phyloP scores from a whole-genome alignment of 1,140 invertebrate species.

The Homarus americanus region DNA sequence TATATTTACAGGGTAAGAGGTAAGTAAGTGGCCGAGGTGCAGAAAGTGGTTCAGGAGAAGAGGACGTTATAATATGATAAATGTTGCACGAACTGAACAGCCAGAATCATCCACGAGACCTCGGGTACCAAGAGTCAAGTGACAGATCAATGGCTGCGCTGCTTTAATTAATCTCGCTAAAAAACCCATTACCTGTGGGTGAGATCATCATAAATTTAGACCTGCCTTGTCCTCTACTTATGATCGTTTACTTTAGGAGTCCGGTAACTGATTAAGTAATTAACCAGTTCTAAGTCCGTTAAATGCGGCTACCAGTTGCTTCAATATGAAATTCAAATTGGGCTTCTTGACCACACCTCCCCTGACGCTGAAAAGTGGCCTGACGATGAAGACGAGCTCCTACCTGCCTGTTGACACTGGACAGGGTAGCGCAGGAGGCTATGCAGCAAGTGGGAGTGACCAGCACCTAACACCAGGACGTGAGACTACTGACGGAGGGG shows the following conservation, averaged over 20 bases:
- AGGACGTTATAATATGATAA: neutral
- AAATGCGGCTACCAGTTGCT: neutral
- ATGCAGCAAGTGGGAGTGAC: neutral
- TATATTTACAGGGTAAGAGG: too few relatives aligned
- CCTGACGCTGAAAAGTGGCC: neutral
- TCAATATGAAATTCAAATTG: conserved; percentile 11
- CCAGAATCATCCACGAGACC: neutral
- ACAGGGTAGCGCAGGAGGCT: neutral
- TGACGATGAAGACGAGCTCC: neutral
- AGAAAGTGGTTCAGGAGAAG: neutral
- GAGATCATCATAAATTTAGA: too few relatives aligned
- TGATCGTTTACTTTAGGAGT: too few relatives aligned
- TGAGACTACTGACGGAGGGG: neutral
- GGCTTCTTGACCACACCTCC: neutral
- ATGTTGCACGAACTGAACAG: neutral
- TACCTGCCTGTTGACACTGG: neutral
- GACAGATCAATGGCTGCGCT: neutral
- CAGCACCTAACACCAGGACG: neutral
- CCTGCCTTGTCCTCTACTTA: too few relatives aligned
- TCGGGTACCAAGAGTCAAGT: neutral
- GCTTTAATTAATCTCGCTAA: too few relatives aligned
- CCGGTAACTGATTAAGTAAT: neutral
- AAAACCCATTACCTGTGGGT: too few relatives aligned
- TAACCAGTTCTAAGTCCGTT: neutral
- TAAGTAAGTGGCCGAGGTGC: too few relatives aligned